Percentiles rank a stretch among this genome's conserved stretches.
phyloP scores from a whole-genome alignment of 2,888 invertebrate species.

The Meghimatium bilineatum region DNA sequence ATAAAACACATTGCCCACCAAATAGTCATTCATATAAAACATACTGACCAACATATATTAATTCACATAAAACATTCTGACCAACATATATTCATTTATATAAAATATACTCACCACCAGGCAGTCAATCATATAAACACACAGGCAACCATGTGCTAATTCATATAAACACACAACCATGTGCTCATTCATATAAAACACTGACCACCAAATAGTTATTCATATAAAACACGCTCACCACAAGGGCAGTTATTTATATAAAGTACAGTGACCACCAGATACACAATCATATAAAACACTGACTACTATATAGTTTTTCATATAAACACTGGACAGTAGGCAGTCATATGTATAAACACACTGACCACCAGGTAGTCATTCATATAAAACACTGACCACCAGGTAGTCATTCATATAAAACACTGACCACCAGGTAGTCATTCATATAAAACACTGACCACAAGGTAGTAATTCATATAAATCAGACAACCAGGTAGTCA shows the following conservation, averaged over 20 bases:
- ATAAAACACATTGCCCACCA: too few relatives aligned
- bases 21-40: too few relatives aligned
- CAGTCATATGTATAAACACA: too few relatives aligned
- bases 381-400: background rate
- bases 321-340: too few relatives aligned
- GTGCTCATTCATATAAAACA: background rate
- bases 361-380: too few relatives aligned
- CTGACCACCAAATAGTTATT: background rate
- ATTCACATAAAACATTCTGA: background rate
- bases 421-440: background rate
- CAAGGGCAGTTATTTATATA: background rate
- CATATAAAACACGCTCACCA: background rate
- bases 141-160: too few relatives aligned
- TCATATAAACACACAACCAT: background rate
- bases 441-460: background rate
- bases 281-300: too few relatives aligned
- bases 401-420: background rate
- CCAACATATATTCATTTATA: too few relatives aligned
- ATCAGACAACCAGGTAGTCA: background rate
- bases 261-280: background rate
- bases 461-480: background rate
- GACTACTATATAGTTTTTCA: too few relatives aligned
- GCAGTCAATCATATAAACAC: background rate
- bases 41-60: background rate
- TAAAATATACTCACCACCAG: background rate